Conservation (phyloP, 2,888 invertebrate species). For the Ectobius pallidus region DNA sequence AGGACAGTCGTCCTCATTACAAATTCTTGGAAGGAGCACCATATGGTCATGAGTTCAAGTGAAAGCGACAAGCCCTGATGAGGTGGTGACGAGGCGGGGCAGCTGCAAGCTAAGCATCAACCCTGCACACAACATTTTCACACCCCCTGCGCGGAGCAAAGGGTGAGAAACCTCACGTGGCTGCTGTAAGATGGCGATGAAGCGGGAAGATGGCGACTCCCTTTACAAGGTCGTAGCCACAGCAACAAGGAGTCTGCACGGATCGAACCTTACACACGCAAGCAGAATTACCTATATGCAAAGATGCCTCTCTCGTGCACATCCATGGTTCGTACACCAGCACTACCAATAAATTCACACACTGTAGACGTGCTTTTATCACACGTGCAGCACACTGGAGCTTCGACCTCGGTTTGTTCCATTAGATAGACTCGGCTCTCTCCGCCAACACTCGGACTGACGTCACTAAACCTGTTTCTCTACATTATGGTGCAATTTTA, state of each 20-base stretch:
- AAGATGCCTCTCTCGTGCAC: background rate
- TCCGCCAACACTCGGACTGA: background rate
- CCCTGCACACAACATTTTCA: background rate
- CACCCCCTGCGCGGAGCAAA: background rate
- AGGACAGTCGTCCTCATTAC: too few species aligned
- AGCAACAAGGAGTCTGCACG: background rate
- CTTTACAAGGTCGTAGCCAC: slow-evolving; percentile 15
- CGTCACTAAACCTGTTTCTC: slow-evolving; percentile 18
- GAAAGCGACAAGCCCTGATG: too few species aligned
- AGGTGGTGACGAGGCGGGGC: too few species aligned
- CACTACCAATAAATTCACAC: too few species aligned
- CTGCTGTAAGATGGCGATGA: background rate
- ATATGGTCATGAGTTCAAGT: too few species aligned
- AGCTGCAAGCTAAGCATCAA: too few species aligned
- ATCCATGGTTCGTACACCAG: background rate
- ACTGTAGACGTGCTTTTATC: too few species aligned
- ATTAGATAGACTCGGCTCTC: background rate
- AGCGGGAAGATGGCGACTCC: background rate
- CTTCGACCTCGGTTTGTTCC: too few species aligned
- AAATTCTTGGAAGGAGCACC: too few species aligned
- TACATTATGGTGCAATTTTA: slow-evolving; percentile 4
- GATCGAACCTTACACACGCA: too few species aligned
- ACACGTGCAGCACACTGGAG: slow-evolving; percentile 5
- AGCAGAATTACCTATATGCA: too few species aligned
- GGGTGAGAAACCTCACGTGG: slow-evolving; percentile 3